Evolutionary conservation across 2,888 invertebrate genomes (phyloP).

Genomic region (Pseudococcus jackbeardsleyi): DNA sequence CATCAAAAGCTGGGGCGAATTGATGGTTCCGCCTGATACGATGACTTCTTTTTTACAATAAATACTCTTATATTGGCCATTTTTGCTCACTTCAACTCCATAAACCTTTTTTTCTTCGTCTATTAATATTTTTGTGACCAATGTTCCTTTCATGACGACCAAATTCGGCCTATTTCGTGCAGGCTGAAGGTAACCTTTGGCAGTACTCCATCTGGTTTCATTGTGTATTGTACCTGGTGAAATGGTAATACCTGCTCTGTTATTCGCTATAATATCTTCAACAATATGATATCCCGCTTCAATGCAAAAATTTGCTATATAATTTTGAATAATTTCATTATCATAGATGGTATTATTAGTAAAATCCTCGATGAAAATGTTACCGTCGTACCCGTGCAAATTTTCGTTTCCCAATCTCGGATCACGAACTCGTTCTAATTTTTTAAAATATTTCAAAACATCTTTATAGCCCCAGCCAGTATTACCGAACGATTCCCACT

Average conservation of each 20-base stretch:
- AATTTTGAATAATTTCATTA: background rate
- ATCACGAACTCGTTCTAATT: background rate
- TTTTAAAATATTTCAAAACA: constrained; percentile 53
- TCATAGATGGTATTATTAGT: background rate
- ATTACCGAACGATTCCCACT: constrained; percentile 46
- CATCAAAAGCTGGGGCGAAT: constrained; percentile 94
- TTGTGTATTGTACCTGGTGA: constrained; percentile 76
- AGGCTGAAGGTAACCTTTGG: constrained; percentile 88
- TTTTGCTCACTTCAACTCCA: constrained; percentile 77
- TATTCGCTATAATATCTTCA: constrained; percentile 87
- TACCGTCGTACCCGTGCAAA: constrained; percentile 22
- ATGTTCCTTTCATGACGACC: constrained; percentile 85
- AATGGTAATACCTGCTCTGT: constrained; percentile 90
- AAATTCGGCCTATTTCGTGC: constrained; percentile 83
- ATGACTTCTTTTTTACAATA: constrained; percentile 86
- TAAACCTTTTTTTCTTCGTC: constrained; percentile 81
- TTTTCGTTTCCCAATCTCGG: background rate
- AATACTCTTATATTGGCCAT: constrained; percentile 70
- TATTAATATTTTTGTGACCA: constrained; percentile 74
- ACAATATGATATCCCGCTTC: constrained; percentile 85
- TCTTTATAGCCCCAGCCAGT: constrained; percentile 50
- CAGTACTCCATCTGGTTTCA: constrained; percentile 81
- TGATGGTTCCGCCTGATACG: constrained; percentile 90
- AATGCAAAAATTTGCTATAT: constrained; percentile 79
- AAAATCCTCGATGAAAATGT: background rate